Conservation (phyloP, 2,113 vertebrate species). For the Sisor rabdophorus region DNA sequence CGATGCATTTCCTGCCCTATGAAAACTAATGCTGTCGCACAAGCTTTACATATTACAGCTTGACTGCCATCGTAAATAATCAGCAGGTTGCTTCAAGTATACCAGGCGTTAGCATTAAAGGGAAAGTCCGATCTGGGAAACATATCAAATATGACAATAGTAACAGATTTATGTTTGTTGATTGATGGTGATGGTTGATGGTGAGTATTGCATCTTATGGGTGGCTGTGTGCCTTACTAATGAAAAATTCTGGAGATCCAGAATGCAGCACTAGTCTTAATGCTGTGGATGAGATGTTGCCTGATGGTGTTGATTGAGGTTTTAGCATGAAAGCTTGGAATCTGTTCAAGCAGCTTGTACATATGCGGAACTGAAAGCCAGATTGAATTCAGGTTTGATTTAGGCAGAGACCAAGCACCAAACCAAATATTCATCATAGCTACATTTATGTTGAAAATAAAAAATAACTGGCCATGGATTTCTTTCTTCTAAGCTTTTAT, state of each 20-base stretch:
- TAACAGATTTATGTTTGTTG: neutral
- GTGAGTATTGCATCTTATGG: too few relatives aligned
- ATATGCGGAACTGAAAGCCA: neutral
- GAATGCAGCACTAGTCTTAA: neutral
- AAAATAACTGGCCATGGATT: neutral
- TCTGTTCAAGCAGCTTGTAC: neutral
- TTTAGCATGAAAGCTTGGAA: neutral
- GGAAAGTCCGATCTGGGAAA: neutral
- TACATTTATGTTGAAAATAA: neutral
- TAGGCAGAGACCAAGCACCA: neutral
- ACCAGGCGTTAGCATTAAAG: neutral
- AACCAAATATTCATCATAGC: neutral
- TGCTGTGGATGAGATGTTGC: neutral
- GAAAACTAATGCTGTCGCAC: conserved; percentile 15
- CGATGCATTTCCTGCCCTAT: neutral
- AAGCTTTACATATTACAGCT: conserved; percentile 10
- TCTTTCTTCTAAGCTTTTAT: neutral
- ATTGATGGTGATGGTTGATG: neutral
- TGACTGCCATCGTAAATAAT: conserved; percentile 11
- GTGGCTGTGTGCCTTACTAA: neutral
- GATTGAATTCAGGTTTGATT: neutral
- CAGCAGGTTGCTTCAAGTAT: neutral
- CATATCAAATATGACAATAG: neutral
- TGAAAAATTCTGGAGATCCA: neutral
- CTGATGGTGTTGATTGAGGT: neutral